phyloP scores from a whole-genome alignment of 2,113 vertebrate genomes.

The Bettongia penicillata region DNA sequence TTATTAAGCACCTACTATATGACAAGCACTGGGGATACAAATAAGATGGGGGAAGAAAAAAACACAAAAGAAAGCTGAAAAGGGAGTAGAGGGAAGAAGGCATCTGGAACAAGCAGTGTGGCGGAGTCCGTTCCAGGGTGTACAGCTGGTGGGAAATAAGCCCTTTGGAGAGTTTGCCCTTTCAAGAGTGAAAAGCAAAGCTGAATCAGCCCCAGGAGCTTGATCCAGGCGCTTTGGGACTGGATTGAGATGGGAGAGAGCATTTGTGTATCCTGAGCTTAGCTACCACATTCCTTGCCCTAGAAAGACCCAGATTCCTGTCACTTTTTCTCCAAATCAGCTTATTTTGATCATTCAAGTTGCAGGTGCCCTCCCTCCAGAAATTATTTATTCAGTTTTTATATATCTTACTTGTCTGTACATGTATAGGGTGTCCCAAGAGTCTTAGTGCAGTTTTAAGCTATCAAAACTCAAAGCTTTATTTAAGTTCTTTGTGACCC shows the following conservation, averaged over 20 bases:
- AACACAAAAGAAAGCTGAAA: no score
- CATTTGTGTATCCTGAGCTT: background rate
- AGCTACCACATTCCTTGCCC: background rate
- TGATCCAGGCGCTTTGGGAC: background rate
- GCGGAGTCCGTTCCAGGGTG: no score
- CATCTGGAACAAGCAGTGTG: background rate
- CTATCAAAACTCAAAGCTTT: background rate
- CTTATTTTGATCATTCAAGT: background rate
- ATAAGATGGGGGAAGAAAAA: no score
- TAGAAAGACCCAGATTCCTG: background rate
- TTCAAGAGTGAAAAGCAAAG: background rate
- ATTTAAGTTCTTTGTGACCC: background rate
- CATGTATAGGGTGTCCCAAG: background rate
- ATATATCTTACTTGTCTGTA: background rate
- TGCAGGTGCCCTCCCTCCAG: background rate
- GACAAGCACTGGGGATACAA: background rate
- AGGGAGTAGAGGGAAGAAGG: no score
- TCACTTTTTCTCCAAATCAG: background rate
- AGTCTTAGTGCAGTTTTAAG: background rate
- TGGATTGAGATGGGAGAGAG: background rate
- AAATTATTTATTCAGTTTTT: background rate
- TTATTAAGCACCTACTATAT: background rate
- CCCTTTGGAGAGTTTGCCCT: no score
- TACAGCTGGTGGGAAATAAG: no score
- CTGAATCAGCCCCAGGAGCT: background rate